Conservation (phyloP, 2,888 invertebrate genomes). For the Lysandra bellargus region DNA sequence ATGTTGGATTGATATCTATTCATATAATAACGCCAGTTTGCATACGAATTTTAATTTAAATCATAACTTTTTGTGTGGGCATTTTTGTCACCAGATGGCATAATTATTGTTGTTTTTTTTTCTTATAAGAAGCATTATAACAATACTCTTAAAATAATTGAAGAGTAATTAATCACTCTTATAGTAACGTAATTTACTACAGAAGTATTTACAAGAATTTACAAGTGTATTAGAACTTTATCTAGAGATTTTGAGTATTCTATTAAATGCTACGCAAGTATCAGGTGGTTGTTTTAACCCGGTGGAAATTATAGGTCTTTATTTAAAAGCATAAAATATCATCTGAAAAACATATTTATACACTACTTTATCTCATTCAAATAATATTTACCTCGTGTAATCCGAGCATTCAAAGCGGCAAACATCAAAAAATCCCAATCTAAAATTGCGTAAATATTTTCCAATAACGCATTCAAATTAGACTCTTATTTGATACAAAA, state of each 20-base stretch:
- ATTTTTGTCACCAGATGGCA: not conserved
- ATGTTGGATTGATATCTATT: conserved; percentile 27
- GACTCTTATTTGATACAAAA: conserved; percentile 46
- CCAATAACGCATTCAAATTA: conserved; percentile 43
- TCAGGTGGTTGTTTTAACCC: not conserved
- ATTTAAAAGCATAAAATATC: not conserved
- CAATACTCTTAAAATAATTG: too few species aligned
- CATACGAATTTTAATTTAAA: conserved; percentile 10
- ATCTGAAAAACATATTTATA: not conserved
- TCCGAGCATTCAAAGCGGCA: not conserved
- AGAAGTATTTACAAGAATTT: not conserved
- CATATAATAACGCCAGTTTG: not conserved
- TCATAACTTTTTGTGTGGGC: not conserved
- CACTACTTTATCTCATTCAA: not conserved
- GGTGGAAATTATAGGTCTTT: not conserved
- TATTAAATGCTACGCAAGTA: not conserved
- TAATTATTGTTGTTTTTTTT: not conserved
- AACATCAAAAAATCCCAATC: conserved; percentile 24
- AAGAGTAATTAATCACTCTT: too few species aligned
- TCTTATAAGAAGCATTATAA: not conserved
- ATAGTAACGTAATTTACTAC: too few species aligned
- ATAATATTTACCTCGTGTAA: not conserved
- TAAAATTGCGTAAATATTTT: conserved; percentile 32
- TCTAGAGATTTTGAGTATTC: not conserved
- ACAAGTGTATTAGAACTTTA: not conserved